Evolutionary conservation across 2,888 invertebrate genomes (phyloP).

Genomic region (Heliconius cydno): DNA sequence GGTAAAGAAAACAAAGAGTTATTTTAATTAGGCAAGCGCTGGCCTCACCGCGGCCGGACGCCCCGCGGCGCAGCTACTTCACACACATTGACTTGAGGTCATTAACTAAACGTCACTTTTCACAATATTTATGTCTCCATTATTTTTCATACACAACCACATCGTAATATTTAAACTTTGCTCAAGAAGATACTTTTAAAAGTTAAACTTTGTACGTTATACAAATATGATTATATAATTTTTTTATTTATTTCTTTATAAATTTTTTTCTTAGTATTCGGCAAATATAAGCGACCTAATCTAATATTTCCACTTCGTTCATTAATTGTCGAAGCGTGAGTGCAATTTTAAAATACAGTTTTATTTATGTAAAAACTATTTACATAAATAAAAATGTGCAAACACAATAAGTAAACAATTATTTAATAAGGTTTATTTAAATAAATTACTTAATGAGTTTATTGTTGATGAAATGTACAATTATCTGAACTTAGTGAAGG

Average conservation of each 20-base stretch:
- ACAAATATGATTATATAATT: neutral
- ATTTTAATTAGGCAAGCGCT: slow-evolving; percentile 77
- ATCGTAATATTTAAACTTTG: slow-evolving; percentile 67
- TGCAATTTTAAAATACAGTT: no score
- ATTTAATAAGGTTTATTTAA: neutral
- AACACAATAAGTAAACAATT: neutral
- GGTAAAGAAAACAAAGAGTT: slow-evolving; percentile 69
- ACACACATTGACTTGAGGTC: slow-evolving; percentile 71
- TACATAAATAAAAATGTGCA: no score
- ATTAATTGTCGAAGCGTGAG: neutral
- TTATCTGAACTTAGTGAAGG: neutral
- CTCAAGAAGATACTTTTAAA: slow-evolving; percentile 54
- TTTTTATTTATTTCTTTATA: no score
- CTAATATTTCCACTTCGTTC: neutral
- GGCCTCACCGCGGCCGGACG: slow-evolving; percentile 53
- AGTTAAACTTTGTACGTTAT: slow-evolving; percentile 13
- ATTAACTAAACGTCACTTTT: slow-evolving; percentile 80
- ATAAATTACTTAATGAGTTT: neutral
- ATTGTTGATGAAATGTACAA: neutral
- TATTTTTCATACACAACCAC: slow-evolving; percentile 75
- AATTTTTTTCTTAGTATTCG: no score
- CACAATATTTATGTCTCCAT: slow-evolving; percentile 80
- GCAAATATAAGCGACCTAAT: neutral
- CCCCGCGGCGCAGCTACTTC: slow-evolving; percentile 76
- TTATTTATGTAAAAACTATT: no score